phyloP scores from a whole-genome alignment of 2,113 vertebrate genomes.

The Malurus cyaneus region DNA sequence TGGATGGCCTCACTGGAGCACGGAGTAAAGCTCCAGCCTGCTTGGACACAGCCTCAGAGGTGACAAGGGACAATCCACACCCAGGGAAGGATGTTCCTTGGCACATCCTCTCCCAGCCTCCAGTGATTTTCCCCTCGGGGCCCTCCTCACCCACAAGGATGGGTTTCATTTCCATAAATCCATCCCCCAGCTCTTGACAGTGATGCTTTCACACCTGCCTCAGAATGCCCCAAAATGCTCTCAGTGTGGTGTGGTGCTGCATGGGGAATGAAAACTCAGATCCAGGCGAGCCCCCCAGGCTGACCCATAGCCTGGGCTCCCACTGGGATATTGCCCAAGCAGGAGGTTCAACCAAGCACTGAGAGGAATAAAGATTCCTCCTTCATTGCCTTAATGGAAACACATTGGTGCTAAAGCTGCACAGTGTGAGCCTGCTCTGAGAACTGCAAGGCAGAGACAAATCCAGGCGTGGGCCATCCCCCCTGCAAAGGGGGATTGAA shows the following conservation, averaged over 20 bases:
- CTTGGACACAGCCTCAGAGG: neutral
- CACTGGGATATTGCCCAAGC: neutral
- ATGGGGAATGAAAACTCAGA: neutral
- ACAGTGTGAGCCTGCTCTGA: neutral
- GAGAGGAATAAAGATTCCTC: neutral
- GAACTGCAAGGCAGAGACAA: neutral
- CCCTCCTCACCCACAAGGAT: neutral
- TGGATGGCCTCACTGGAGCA: fast-evolving
- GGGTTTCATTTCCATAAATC: neutral
- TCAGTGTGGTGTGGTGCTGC: neutral
- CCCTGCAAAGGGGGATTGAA: neutral
- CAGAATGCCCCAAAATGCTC: neutral
- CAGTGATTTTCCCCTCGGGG: neutral
- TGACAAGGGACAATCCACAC: too few relatives aligned
- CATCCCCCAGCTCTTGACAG: neutral
- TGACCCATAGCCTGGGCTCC: neutral
- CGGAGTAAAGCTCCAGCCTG: neutral
- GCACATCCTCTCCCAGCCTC: neutral
- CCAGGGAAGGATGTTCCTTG: neutral
- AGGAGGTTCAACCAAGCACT: neutral
- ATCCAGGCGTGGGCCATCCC: neutral
- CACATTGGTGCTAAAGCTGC: neutral
- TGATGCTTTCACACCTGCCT: neutral
- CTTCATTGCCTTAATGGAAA: neutral
- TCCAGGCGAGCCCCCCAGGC: neutral